A percentile compares a stretch with the other conserved stretches of the same genome.
These are phyloP conservation scores for Dendrolimus punctatus DNA, from an alignment of 1,140 invertebrate genomes.

Conservation along the genomic window DNA sequence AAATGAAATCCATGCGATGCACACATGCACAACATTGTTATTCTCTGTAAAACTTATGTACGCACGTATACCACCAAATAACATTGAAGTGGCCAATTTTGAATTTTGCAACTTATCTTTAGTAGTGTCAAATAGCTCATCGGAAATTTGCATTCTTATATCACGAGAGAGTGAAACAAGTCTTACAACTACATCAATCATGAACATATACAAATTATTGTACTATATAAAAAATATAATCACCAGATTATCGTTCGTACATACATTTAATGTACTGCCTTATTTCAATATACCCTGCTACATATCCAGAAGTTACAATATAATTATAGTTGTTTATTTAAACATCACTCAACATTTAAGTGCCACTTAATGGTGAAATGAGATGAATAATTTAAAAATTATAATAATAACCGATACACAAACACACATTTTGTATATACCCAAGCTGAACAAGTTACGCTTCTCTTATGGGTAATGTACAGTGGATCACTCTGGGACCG, in stretches of 20 bases:
- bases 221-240: conserved; percentile 4
- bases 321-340: too few relatives aligned
- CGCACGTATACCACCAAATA: conserved; percentile 37
- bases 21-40: conserved; percentile 41
- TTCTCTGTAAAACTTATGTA: conserved; percentile 33
- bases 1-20: conserved; percentile 51
- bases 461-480: too few relatives aligned
- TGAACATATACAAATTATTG: conserved; percentile 17
- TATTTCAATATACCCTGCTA: conserved; percentile 16
- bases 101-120: conserved; percentile 27
- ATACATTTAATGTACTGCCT: conserved; percentile 37
- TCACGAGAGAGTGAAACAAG: conserved; percentile 15
- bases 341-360: too few relatives aligned
- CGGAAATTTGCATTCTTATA: conserved; percentile 15
- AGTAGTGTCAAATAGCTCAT: conserved; percentile 43
- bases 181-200: conserved; percentile 20
- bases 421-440: not conserved
- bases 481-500: too few relatives aligned
- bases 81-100: conserved; percentile 32
- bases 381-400: conserved; percentile 8
- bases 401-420: conserved; percentile 9
- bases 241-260: conserved; percentile 19
- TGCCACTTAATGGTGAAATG: not conserved
- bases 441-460: too few relatives aligned
- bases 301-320: not conserved